Evolutionary conservation across 2,888 invertebrate genomes (phyloP).

Genomic region (Leptinotarsa juncta): DNA sequence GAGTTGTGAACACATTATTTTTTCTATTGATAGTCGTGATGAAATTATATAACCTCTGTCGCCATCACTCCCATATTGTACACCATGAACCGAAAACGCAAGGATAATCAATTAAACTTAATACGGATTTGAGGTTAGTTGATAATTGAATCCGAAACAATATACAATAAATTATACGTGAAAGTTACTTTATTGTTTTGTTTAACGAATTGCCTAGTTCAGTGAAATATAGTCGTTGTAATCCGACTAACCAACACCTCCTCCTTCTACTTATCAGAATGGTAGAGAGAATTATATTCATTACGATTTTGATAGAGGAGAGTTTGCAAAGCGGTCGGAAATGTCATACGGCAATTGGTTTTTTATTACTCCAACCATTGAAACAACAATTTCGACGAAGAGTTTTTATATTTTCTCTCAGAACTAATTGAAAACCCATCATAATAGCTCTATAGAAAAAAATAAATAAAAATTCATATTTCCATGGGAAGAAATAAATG

Average conservation of each 20-base stretch:
- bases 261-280: conserved; percentile 29
- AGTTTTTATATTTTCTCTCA: no score
- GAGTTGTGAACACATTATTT: background rate
- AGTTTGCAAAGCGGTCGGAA: background rate
- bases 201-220: conserved; percentile 41
- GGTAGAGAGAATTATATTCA: conserved; percentile 19
- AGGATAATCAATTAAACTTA: conserved; percentile 22
- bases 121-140: conserved; percentile 16
- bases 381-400: no score
- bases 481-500: no score
- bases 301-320: conserved; percentile 10
- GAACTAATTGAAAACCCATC: no score
- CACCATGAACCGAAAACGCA: background rate
- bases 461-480: no score
- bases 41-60: background rate
- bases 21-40: background rate
- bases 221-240: conserved; percentile 42
- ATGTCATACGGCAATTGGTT: background rate
- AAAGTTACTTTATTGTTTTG: conserved; percentile 42
- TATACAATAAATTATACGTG: conserved; percentile 39
- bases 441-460: no score
- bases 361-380: no score
- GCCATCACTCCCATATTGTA: background rate
- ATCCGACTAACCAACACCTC: conserved; percentile 40
- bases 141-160: conserved; percentile 19